These are phyloP conservation scores for Oxyura jamaicensis DNA, from an alignment of 2,113 vertebrate species.

Conservation along the genomic window DNA sequence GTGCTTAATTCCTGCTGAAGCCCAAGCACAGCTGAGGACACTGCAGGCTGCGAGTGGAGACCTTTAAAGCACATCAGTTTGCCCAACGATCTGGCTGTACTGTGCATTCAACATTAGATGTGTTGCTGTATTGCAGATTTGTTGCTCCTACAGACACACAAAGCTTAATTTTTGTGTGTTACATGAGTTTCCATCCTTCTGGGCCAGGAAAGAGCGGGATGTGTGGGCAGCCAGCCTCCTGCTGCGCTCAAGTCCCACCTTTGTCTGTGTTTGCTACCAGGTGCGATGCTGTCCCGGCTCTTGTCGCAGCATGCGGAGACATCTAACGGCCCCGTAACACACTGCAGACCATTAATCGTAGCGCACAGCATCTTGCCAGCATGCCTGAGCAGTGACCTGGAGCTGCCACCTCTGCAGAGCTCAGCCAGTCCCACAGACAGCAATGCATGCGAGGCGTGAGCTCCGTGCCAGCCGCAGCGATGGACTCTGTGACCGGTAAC, in stretches of 20 bases:
- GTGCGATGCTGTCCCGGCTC: background rate
- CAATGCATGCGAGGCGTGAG: background rate
- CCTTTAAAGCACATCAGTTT: background rate
- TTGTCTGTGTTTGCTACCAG: background rate
- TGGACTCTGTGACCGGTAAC: background rate
- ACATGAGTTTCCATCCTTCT: background rate
- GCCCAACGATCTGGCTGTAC: background rate
- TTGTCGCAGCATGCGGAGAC: background rate
- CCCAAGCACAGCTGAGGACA: background rate
- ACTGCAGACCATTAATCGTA: background rate
- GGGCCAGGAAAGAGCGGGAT: background rate
- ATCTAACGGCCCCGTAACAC: background rate
- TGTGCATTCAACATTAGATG: accelerated
- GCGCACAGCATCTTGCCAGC: accelerated
- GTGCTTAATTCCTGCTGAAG: background rate
- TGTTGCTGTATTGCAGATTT: background rate
- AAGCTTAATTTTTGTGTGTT: background rate
- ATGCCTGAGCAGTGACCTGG: background rate
- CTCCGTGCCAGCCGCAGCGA: background rate
- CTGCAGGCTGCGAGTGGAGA: background rate
- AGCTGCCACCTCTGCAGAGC: background rate
- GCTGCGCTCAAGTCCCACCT: background rate
- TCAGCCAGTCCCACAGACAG: background rate
- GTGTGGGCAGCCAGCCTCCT: background rate
- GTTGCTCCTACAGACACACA: accelerated